phyloP scores from a whole-genome alignment of 2,797 vertebrate species.

The Anableps anableps region DNA sequence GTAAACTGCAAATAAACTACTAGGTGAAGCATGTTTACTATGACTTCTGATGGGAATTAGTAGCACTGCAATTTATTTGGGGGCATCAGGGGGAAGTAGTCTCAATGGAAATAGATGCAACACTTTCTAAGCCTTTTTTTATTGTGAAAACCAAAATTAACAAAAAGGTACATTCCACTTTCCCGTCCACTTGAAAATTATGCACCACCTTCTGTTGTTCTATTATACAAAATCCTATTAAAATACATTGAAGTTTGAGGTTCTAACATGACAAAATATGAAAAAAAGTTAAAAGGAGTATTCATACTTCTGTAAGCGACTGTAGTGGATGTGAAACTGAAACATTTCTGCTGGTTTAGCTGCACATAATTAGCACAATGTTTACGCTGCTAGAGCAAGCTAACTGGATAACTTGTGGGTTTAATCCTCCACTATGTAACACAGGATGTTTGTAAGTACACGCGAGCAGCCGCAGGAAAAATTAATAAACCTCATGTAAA shows the following conservation, averaged over 20 bases:
- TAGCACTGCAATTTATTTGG: neutral
- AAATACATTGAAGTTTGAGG: neutral
- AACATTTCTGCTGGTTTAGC: constrained; percentile 43
- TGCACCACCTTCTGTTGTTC: neutral
- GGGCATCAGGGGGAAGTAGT: neutral
- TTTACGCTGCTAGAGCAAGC: constrained; percentile 22
- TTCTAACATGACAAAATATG: neutral
- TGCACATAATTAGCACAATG: constrained; percentile 50
- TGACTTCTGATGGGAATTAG: neutral
- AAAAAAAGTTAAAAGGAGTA: too few relatives aligned
- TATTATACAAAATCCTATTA: neutral
- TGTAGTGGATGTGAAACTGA: neutral
- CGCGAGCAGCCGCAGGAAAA: neutral
- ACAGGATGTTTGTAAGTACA: neutral
- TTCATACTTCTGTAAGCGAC: neutral
- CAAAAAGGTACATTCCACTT: neutral
- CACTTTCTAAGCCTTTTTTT: neutral
- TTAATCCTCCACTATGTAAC: neutral
- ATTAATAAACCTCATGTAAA: neutral
- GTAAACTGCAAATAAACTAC: neutral
- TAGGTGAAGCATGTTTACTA: neutral
- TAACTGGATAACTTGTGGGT: constrained; percentile 22
- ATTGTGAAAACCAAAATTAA: neutral
- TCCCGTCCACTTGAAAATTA: neutral
- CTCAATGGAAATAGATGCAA: neutral